A percentile compares a stretch with the other conserved stretches of the same genome.
phyloP scores from a whole-genome alignment of 2,888 invertebrate genomes.

The Adela reaumurella region DNA sequence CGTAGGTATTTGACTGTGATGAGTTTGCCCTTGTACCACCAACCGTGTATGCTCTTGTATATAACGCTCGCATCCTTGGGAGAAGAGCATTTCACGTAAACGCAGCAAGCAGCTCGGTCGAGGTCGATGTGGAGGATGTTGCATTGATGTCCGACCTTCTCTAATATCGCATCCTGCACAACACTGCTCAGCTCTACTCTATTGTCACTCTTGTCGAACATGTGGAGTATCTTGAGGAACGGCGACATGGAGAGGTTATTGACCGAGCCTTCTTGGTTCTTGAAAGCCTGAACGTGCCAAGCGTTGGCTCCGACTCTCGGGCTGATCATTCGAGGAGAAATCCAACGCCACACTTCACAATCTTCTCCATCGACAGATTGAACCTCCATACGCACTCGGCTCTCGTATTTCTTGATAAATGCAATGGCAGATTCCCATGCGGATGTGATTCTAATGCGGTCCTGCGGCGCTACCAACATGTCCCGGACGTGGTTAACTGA shows the following conservation, averaged over 20 bases:
- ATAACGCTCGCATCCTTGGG: constrained; percentile 83
- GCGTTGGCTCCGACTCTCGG: constrained; percentile 50
- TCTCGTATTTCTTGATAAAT: constrained; percentile 74
- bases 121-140: constrained; percentile 86
- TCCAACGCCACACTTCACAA: constrained; percentile 88
- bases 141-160: constrained; percentile 80
- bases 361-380: constrained; percentile 89
- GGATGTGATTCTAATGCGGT: constrained; percentile 67
- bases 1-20: constrained; percentile 94
- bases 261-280: constrained; percentile 75
- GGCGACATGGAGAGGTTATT: constrained; percentile 76
- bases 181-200: constrained; percentile 54
- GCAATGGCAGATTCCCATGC: constrained; percentile 87
- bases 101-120: constrained; percentile 82
- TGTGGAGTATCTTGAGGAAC: constrained; percentile 91
- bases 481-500: constrained; percentile 91
- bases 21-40: constrained; percentile 93
- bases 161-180: constrained; percentile 85
- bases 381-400: constrained; percentile 80
- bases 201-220: constrained; percentile 80
- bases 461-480: constrained; percentile 78
- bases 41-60: constrained; percentile 88
- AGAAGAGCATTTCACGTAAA: constrained; percentile 86
- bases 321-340: constrained; percentile 38
- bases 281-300: constrained; percentile 96